phyloP scores from a whole-genome alignment of 2,797 vertebrate genomes.

The Sphaeramia orbicularis region DNA sequence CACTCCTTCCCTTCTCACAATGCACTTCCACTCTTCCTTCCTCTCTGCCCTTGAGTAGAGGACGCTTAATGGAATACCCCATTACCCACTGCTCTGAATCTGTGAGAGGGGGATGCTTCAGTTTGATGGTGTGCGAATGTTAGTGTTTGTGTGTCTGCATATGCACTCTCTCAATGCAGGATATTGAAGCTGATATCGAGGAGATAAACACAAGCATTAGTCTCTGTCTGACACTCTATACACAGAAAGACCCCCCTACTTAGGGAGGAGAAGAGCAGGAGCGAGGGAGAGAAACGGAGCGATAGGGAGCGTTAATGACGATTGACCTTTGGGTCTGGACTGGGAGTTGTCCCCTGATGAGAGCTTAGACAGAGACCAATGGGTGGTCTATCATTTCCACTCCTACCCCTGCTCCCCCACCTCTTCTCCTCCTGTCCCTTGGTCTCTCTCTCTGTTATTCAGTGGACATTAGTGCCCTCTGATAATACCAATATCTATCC shows the following conservation, averaged over 20 bases:
- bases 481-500: slow-evolving; percentile 52
- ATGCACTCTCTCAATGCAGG: slow-evolving; percentile 61
- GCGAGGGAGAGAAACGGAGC: slow-evolving; percentile 57
- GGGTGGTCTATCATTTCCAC: slow-evolving; percentile 68
- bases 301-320: slow-evolving; percentile 71
- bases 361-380: slow-evolving; percentile 75
- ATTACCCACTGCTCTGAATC: slow-evolving; percentile 61
- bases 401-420: slow-evolving; percentile 22
- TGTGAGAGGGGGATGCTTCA: slow-evolving; percentile 49
- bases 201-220: slow-evolving; percentile 80
- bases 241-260: slow-evolving; percentile 46
- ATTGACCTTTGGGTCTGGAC: slow-evolving; percentile 75
- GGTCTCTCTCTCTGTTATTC: slow-evolving; percentile 32
- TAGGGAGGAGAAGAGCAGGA: slow-evolving; percentile 52
- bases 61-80: slow-evolving; percentile 75
- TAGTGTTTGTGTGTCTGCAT: slow-evolving; percentile 31
- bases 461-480: slow-evolving; percentile 42
- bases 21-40: slow-evolving; percentile 38
- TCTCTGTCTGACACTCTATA: slow-evolving; percentile 79
- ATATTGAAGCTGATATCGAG: slow-evolving; percentile 77
- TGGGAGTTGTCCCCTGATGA: slow-evolving; percentile 68
- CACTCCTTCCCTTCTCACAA: slow-evolving; percentile 27
- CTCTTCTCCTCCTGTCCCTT: slow-evolving; percentile 14
- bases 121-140: slow-evolving; percentile 43
- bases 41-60: slow-evolving; percentile 75